Evolutionary conservation across 2,113 vertebrate species (phyloP).

Genomic region (Motacilla alba): DNA sequence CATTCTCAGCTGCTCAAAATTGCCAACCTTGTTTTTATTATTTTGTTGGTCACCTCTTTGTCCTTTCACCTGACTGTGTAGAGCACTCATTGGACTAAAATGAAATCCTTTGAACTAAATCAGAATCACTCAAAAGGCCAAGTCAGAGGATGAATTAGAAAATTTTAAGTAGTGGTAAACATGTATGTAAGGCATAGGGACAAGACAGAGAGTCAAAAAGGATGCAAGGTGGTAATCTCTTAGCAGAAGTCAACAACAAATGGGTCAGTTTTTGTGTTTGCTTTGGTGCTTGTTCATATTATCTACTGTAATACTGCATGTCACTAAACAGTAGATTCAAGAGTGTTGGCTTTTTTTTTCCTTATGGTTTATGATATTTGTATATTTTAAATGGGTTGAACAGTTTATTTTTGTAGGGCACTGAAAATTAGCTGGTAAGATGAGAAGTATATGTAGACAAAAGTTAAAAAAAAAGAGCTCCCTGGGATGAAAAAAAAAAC

Average conservation of each 20-base stretch:
- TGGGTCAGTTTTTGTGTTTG: neutral
- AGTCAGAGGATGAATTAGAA: neutral
- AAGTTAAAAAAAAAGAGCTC: neutral
- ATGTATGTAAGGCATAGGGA: neutral
- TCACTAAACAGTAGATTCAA: neutral
- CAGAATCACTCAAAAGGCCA: neutral
- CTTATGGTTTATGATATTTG: neutral
- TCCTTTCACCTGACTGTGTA: neutral
- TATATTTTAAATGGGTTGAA: neutral
- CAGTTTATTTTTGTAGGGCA: neutral
- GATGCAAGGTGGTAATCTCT: fast-evolving
- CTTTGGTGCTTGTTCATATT: neutral
- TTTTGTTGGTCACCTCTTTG: neutral
- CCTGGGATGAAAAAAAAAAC: neutral
- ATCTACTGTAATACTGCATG: neutral
- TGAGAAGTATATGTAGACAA: neutral
- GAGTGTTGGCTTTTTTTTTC: neutral
- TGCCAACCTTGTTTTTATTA: neutral
- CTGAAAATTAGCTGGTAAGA: neutral
- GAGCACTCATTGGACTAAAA: neutral
- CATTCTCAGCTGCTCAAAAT: neutral
- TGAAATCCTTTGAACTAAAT: neutral
- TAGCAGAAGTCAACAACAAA: neutral
- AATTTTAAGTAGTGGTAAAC: neutral
- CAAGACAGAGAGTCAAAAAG: neutral